phyloP scores from a whole-genome alignment of 1,140 invertebrate genomes.

The Piezodorus guildinii region DNA sequence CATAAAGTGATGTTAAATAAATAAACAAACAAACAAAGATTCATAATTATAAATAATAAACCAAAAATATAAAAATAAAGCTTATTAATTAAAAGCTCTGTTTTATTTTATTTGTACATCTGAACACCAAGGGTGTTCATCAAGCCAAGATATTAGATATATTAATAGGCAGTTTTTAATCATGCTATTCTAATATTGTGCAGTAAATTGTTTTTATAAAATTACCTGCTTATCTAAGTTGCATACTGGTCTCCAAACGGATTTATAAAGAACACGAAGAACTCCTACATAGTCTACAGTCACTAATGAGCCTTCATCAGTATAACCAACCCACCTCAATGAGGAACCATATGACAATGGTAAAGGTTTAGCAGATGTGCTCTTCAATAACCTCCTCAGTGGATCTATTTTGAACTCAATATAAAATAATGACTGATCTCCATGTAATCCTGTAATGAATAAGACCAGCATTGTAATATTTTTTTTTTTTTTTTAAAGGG shows the following conservation, averaged over 20 bases:
- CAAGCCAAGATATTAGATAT: too few species aligned
- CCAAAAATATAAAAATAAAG: too few species aligned
- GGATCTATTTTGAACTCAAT: conserved; percentile 21
- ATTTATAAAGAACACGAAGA: conserved; percentile 48
- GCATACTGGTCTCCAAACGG: conserved; percentile 66
- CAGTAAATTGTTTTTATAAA: neutral
- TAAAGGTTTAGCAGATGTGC: conserved; percentile 32
- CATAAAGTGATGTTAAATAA: too few species aligned
- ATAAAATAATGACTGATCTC: conserved; percentile 27
- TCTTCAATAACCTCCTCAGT: neutral
- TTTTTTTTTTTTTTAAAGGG: too few species aligned
- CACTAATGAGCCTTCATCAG: conserved; percentile 62
- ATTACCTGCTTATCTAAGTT: conserved; percentile 55
- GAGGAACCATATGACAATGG: conserved; percentile 57
- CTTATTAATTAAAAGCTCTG: too few species aligned
- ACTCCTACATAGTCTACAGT: conserved; percentile 54
- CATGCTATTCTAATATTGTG: too few species aligned
- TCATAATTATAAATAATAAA: too few species aligned
- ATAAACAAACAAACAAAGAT: too few species aligned
- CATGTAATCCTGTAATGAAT: conserved; percentile 20
- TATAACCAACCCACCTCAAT: conserved; percentile 71
- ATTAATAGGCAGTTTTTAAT: too few species aligned
- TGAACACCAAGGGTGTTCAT: too few species aligned
- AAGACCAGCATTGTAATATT: neutral
- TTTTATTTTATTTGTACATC: too few species aligned